A percentile compares a stretch with the other conserved stretches of the same genome.
Conservation (phyloP, 2,888 invertebrate genomes). For the Callyntrura guangdongensis region DNA sequence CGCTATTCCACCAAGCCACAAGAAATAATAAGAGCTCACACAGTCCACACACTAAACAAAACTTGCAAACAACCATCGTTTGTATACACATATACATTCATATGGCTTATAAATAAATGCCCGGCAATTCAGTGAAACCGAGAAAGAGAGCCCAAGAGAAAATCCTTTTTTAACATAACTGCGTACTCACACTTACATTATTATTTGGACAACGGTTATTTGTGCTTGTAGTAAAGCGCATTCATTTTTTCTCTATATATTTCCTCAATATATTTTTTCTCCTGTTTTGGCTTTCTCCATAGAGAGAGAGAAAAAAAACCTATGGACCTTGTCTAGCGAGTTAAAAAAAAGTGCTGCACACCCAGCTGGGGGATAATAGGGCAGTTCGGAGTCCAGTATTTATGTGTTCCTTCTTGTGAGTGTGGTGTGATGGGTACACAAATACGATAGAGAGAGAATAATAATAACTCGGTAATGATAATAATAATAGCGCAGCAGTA, state of each 20-base stretch:
- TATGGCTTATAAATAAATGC: too few species aligned
- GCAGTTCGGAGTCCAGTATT: background rate
- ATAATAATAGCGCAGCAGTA: background rate
- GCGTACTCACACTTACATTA: conserved; percentile 25
- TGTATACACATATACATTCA: too few species aligned
- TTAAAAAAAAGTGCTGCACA: background rate
- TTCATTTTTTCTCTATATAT: background rate
- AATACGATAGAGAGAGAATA: background rate
- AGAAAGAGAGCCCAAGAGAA: background rate
- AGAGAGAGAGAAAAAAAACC: conserved; percentile 19
- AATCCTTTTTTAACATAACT: conserved; percentile 34
- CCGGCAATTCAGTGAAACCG: background rate
- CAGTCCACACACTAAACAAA: background rate
- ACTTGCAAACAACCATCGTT: too few species aligned
- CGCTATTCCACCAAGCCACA: too few species aligned
- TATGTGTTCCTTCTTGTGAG: background rate
- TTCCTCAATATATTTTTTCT: too few species aligned
- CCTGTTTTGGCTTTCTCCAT: background rate
- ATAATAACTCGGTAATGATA: background rate
- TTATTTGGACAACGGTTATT: background rate
- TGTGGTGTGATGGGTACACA: background rate
- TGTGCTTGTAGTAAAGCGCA: background rate
- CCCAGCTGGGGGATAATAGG: background rate
- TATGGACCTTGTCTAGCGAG: background rate
- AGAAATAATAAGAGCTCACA: background rate